Conservation (phyloP, 2,797 vertebrate genomes). For the Cossypha niveicapilla region DNA sequence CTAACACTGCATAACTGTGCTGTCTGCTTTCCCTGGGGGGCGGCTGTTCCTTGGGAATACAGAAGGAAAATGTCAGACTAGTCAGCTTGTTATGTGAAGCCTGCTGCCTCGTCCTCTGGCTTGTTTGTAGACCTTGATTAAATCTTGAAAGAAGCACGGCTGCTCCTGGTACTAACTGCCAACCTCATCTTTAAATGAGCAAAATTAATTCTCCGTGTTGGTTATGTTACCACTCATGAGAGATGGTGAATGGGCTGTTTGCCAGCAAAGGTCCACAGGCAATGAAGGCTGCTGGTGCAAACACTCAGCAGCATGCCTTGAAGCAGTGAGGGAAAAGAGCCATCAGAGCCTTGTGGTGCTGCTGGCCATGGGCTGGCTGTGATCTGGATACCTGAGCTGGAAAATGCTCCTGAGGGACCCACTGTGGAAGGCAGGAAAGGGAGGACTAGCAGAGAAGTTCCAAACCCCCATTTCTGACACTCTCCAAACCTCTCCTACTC, state of each 20-base stretch:
- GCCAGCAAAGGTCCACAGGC: background rate
- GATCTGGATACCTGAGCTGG: background rate
- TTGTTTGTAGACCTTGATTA: constrained; percentile 49
- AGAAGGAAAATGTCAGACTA: constrained; percentile 15
- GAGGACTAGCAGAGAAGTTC: background rate
- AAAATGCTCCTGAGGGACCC: background rate
- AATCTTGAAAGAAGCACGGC: constrained; percentile 31
- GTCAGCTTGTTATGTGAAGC: background rate
- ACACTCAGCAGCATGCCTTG: background rate
- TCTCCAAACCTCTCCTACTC: background rate
- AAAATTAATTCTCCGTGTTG: background rate
- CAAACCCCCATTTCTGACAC: background rate
- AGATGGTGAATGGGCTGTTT: constrained; percentile 35
- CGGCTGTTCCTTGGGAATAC: background rate
- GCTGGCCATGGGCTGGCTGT: background rate
- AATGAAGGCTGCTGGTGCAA: background rate
- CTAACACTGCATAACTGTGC: background rate
- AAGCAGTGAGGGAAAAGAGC: background rate
- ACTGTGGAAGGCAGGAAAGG: background rate
- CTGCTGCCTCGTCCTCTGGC: background rate
- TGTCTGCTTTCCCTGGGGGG: background rate
- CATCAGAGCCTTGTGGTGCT: background rate
- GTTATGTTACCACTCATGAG: background rate
- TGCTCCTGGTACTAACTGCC: constrained; percentile 34
- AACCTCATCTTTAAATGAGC: constrained; percentile 44